phyloP scores from a whole-genome alignment of 2,888 invertebrate genomes.

The Embidobia sp. region DNA sequence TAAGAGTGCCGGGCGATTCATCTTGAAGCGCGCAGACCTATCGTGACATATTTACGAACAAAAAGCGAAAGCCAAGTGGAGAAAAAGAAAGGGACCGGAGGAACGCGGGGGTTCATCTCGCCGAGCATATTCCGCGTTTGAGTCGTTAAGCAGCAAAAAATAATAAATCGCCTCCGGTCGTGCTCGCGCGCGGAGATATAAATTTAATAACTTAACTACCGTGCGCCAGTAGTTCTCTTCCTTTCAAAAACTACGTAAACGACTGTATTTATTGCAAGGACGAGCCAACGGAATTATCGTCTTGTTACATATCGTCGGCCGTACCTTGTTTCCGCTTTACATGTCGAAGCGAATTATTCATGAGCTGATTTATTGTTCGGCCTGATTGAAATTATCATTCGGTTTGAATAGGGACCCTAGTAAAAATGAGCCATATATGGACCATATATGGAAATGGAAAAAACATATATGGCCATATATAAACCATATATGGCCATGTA shows the following conservation, averaged over 20 bases:
- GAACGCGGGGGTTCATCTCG: slow-evolving; percentile 54
- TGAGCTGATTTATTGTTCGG: no score
- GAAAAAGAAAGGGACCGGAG: slow-evolving; percentile 55
- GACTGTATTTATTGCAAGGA: slow-evolving; percentile 63
- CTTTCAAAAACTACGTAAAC: slow-evolving; percentile 67
- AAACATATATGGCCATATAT: no score
- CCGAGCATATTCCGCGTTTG: slow-evolving; percentile 76
- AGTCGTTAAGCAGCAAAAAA: slow-evolving; percentile 79
- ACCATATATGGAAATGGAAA: no score
- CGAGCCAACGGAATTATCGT: slow-evolving; percentile 32
- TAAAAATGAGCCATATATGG: no score
- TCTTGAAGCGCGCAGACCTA: slow-evolving; percentile 53
- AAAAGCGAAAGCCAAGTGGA: slow-evolving; percentile 54
- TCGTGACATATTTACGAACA: slow-evolving; percentile 64
- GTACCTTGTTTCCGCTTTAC: no score
- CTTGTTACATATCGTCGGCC: slow-evolving; percentile 21
- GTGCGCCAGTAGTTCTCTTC: slow-evolving; percentile 60
- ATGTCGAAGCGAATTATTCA: no score
- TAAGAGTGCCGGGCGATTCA: slow-evolving; percentile 55
- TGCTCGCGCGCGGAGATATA: slow-evolving; percentile 73
- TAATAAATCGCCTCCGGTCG: slow-evolving; percentile 76
- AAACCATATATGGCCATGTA: no score
- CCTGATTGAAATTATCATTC: no score
- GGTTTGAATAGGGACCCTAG: no score
- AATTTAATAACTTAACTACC: slow-evolving; percentile 79